Conservation (phyloP, 2,113 vertebrate species). For the Tringa solitaria region DNA sequence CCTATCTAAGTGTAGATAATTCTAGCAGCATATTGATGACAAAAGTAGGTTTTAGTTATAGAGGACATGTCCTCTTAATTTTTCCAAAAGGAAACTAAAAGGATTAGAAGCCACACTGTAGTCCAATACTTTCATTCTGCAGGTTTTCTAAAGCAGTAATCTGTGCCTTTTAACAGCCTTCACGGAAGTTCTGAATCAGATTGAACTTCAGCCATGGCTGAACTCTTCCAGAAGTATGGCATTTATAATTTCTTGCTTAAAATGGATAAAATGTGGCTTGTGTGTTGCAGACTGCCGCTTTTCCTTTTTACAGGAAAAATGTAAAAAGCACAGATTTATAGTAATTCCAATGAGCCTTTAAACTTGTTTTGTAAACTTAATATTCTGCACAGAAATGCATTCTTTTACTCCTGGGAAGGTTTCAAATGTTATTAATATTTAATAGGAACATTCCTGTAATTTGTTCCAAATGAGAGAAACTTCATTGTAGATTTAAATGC, state of each 20-base stretch:
- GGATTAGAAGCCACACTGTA: not conserved
- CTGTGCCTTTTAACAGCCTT: not conserved
- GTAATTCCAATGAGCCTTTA: not conserved
- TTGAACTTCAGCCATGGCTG: not conserved
- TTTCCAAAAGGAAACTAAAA: not conserved
- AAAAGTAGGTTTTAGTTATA: not conserved
- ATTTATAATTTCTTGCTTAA: not conserved
- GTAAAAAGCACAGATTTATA: not conserved
- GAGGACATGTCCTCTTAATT: not conserved
- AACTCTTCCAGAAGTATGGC: not conserved
- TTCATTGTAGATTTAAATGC: not conserved
- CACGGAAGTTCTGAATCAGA: not conserved
- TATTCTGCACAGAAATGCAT: not conserved
- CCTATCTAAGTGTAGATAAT: not conserved
- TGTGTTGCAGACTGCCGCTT: not conserved
- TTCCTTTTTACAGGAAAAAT: not conserved
- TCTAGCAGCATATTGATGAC: not conserved
- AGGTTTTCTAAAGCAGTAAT: not conserved
- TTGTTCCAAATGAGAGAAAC: constrained; percentile 14
- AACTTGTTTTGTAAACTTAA: not conserved
- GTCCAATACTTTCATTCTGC: not conserved
- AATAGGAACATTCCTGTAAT: not conserved
- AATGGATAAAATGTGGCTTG: not conserved
- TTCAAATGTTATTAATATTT: not conserved
- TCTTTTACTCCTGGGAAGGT: not conserved